A percentile compares a stretch with the other conserved stretches of the same genome.
Conservation (phyloP, 64 coral and sea anemone genomes). For the Pachyseris speciosa region DNA sequence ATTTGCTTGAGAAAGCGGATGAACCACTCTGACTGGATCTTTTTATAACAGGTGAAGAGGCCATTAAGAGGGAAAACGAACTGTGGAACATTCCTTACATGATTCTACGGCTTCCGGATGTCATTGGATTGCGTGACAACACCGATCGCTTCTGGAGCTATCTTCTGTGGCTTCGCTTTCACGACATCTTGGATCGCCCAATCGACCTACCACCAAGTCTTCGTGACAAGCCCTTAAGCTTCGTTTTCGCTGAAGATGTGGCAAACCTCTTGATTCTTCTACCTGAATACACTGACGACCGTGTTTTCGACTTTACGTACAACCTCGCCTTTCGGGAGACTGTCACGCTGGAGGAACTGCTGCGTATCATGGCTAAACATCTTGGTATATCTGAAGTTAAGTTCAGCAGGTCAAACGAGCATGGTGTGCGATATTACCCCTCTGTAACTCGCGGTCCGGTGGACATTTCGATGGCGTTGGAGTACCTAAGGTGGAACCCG, state of each 20-base stretch:
- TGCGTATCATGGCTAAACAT: slow-evolving; percentile 73
- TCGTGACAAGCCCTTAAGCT: slow-evolving; percentile 61
- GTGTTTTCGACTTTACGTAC: slow-evolving; percentile 73
- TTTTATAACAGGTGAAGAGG: slow-evolving; percentile 46
- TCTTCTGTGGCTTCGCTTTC: slow-evolving; percentile 86
- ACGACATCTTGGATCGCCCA: slow-evolving; percentile 66
- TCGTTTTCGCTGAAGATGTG: slow-evolving; percentile 80
- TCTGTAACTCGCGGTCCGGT: slow-evolving; percentile 83
- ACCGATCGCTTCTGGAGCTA: slow-evolving; percentile 95
- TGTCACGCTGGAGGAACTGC: slow-evolving; percentile 70
- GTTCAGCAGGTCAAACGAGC: slow-evolving; percentile 50
- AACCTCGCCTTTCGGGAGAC: slow-evolving; percentile 89
- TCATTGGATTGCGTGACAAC: slow-evolving; percentile 95
- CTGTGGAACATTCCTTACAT: slow-evolving; percentile 58
- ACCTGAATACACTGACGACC: slow-evolving; percentile 25
- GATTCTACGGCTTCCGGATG: slow-evolving; percentile 77
- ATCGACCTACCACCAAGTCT: slow-evolving; percentile 61
- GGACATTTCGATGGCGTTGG: slow-evolving; percentile 74
- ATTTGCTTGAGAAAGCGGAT: too few species aligned
- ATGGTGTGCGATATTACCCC: slow-evolving; percentile 22
- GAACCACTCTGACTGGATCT: too few species aligned
- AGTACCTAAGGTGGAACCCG: slow-evolving; percentile 75
- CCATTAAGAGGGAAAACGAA: slow-evolving; percentile 60
- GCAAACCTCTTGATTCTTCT: slow-evolving; percentile 63
- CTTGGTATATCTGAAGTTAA: slow-evolving; percentile 67